Evolutionary conservation across 2,797 vertebrate genomes (phyloP), one percentile per base, ranked within the genome.

Genomic region (Bucorvus abyssinicus): DNA sequence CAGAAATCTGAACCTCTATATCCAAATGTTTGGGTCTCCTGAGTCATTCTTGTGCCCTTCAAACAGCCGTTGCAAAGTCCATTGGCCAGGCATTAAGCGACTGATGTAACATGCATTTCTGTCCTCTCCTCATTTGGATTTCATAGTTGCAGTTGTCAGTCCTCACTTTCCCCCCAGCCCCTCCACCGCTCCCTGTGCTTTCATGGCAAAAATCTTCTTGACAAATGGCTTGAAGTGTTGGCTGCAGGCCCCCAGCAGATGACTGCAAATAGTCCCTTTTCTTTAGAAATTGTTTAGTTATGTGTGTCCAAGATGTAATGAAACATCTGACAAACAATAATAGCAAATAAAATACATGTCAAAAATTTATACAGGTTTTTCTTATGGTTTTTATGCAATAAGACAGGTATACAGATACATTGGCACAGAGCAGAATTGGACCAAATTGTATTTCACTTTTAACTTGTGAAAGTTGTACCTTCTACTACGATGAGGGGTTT

Each of bases 281-380:
- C 82, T 74, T 85, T 40, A 86, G 77, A 91, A 93, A 94, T 75
- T 61, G 63, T 68, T 94, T 77, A 93, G 49, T 64, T 89, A 52
- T 7, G 36, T 75, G 42, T 44, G 32, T 69, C 53, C 59, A 86
- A 82, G 21, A 78, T 42, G 61, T 75, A 96, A 95, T 34, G 34
- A 92, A 93, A 89, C 49, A 87, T 55, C 50, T 60, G 53, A 84
- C 60, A 89, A 79, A 86, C 12, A 49, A 29, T 76, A 95, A 70
- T 30, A 52, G 44, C 64, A 83, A 93, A 83, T 5, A 73, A 86
- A 92, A 38, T 57, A 81, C 16, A 64, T 44, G 57, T 88, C 53
- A 82, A 69, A 60, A 77, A 84, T 93, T 59, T 63, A 47, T 70
- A 68, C 2, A 4, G 81, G 20, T 70, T 84, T 84, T 86, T 67